These are phyloP conservation scores for Drosophila pseudotalamancana DNA, from an alignment of 2,888 invertebrate species.

Conservation along the genomic window DNA sequence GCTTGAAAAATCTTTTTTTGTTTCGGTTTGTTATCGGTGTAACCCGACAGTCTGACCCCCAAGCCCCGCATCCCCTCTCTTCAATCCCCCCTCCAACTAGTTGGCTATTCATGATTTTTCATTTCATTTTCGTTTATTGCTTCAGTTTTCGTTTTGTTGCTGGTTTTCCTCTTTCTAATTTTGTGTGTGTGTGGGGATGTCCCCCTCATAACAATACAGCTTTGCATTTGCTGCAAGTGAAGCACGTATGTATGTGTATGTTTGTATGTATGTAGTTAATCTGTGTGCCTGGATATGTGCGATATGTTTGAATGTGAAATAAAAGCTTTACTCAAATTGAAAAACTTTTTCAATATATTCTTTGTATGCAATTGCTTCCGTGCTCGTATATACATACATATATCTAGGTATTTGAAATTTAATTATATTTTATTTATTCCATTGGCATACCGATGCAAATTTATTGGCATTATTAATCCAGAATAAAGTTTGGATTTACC, in stretches of 20 bases:
- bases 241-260: neutral
- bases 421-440: neutral
- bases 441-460: no score
- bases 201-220: constrained; percentile 58
- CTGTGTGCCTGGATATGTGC: constrained; percentile 19
- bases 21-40: constrained; percentile 61
- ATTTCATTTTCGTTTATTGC: constrained; percentile 80
- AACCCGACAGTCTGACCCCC: neutral
- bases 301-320: constrained; percentile 74
- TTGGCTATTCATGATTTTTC: constrained; percentile 78
- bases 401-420: neutral
- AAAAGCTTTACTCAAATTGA: constrained; percentile 77
- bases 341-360: constrained; percentile 76
- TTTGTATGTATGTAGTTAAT: neutral
- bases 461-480: no score
- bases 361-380: constrained; percentile 43
- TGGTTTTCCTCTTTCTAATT: constrained; percentile 69
- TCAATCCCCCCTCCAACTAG: constrained; percentile 5
- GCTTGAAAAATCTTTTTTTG: constrained; percentile 59
- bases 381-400: neutral
- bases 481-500: no score
- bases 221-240: constrained; percentile 37
- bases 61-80: neutral
- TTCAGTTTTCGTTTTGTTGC: constrained; percentile 67
- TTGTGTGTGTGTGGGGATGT: constrained; percentile 54